Evolutionary conservation across 1,140 invertebrate species (phyloP), one percentile per base, ranked within the genome.

Genomic region (Drosophila seguyi): DNA sequence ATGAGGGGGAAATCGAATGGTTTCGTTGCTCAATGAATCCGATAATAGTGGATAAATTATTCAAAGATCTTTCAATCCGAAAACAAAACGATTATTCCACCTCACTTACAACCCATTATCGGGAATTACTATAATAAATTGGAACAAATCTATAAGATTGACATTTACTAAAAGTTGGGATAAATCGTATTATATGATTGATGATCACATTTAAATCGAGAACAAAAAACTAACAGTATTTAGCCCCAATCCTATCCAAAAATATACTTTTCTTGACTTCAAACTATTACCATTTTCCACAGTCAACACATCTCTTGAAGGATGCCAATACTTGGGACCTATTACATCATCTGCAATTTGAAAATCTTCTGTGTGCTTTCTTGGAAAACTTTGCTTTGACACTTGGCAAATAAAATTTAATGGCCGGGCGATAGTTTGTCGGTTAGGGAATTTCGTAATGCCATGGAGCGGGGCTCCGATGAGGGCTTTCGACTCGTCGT

Each of bases 391-490:
- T 65, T 36, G 36, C 36, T 58, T 59, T 72, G 66, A 42, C 42
- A 39, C 44, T 48, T 74, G 57, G 57, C 69, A 74, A 74, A 74
- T 53, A 74, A 27, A n/a, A 45, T 74, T 74, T 74, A 74, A 74
- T 74, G 69, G 68, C 71, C n/a, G 34, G 67, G 65, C 48, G 27
- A 48, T 67, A 67, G 53, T 55, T 81, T 56, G 76, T 73, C 61
- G 61, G 34, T 55, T 16, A 22, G 52, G 34, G 31, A 36, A 80
- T 80, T 84, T 83, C 81, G 81, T 60, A 83, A 84, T 83, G 50
- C 42, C 75, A 68, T 56, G 62, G 55, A 44, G 60, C 56, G 4
- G 20, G 42, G 39, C 44, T 74, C 38, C 41, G 75, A 55, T 72
- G 65, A 75, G 75, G 79, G 75, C 61, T 73, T 72, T 57, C 47